Evolutionary conservation across 2,888 invertebrate species (phyloP).

Genomic region (Deroplatys truncata): DNA sequence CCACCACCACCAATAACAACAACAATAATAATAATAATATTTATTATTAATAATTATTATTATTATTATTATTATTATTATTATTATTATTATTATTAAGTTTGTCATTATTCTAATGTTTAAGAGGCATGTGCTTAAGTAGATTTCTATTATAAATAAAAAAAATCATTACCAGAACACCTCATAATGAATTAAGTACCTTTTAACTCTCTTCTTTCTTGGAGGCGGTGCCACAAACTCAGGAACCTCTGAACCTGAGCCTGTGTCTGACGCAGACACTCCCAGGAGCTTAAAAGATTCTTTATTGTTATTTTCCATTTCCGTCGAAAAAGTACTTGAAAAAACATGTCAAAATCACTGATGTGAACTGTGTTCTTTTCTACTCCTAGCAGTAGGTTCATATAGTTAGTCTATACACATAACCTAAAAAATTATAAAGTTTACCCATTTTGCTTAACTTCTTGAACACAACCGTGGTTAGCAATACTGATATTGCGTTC

Average conservation of each 20-base stretch:
- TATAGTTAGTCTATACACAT: not conserved
- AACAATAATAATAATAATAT: too few species aligned
- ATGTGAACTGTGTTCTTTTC: not conserved
- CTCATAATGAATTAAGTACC: not conserved
- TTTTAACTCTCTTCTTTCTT: constrained; percentile 54
- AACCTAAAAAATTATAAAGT: not conserved
- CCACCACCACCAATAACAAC: too few species aligned
- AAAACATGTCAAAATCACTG: constrained; percentile 20
- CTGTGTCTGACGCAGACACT: constrained; percentile 48
- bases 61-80: too few species aligned
- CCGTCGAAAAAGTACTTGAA: not conserved
- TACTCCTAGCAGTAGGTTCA: not conserved
- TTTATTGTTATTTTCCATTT: constrained; percentile 49
- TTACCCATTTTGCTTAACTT: not conserved
- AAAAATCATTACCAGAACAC: too few species aligned
- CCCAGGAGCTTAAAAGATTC: constrained; percentile 62
- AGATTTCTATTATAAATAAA: too few species aligned
- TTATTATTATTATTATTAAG: too few species aligned
- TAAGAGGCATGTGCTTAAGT: too few species aligned
- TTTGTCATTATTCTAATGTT: too few species aligned
- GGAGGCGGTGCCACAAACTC: constrained; percentile 53
- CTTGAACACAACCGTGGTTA: not conserved
- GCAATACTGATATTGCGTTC: not conserved
- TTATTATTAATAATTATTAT: too few species aligned
- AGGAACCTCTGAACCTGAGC: constrained; percentile 57